Evolutionary conservation across 2,888 invertebrate genomes (phyloP).

Genomic region (Melieria omissa): DNA sequence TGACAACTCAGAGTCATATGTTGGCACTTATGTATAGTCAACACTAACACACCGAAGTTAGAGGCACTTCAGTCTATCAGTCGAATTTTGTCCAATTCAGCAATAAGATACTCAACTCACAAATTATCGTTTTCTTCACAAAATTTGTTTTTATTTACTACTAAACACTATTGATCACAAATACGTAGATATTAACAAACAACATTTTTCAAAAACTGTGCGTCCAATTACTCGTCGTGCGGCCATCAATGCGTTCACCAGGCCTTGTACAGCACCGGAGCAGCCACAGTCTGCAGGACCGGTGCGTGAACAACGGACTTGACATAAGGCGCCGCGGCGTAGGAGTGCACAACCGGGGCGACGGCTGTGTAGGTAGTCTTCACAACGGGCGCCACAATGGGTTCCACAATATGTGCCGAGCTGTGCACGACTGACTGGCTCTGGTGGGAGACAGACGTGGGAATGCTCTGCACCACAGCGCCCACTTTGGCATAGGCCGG

Average conservation of each 20-base stretch:
- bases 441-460: constrained; percentile 70
- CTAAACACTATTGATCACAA: constrained; percentile 6
- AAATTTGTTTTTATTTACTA: constrained; percentile 9
- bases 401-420: constrained; percentile 51
- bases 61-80: too few species aligned
- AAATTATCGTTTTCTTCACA: too few species aligned
- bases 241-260: neutral
- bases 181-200: neutral
- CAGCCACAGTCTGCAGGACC: constrained; percentile 18
- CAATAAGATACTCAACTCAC: too few species aligned
- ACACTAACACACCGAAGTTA: too few species aligned
- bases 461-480: constrained; percentile 61
- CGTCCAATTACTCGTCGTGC: constrained; percentile 11
- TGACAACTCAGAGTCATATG: too few species aligned
- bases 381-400: constrained; percentile 50
- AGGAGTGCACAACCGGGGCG: constrained; percentile 24
- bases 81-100: too few species aligned
- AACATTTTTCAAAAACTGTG: too few species aligned
- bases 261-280: constrained; percentile 6
- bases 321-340: constrained; percentile 12
- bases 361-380: constrained; percentile 41
- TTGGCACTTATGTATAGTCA: too few species aligned
- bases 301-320: constrained; percentile 21
- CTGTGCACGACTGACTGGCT: constrained; percentile 67
- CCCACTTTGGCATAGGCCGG: constrained; percentile 56